Percentiles rank a stretch among this genome's conserved stretches.
phyloP scores from a whole-genome alignment of 2,888 invertebrate genomes.

The Pollenia labialis region DNA sequence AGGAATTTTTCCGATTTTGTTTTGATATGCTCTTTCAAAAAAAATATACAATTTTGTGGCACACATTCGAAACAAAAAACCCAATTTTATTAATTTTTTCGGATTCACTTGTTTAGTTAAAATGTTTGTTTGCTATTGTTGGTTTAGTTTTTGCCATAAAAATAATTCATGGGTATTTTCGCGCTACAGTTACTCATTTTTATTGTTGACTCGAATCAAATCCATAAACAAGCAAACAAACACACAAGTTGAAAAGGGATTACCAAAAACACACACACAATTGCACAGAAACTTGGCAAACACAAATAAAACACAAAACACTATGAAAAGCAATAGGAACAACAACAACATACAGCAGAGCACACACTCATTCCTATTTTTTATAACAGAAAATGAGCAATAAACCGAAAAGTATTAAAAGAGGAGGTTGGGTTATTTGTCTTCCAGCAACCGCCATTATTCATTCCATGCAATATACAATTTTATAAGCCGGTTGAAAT shows the following conservation, averaged over 20 bases:
- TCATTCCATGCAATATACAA: conserved; percentile 77
- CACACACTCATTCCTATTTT: conserved; percentile 1
- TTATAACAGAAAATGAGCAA: conserved; percentile 67
- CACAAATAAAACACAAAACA: conserved; percentile 47
- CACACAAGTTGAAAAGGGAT: conserved; percentile 67
- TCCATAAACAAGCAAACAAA: conserved; percentile 58
- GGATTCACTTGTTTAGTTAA: conserved; percentile 41
- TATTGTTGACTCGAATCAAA: conserved; percentile 50
- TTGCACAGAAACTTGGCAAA: conserved; percentile 2
- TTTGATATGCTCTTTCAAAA: conserved; percentile 37
- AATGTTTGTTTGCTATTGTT: conserved; percentile 4
- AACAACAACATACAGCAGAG: conserved; percentile 6
- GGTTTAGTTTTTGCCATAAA: conserved; percentile 31
- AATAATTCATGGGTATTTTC: conserved; percentile 64
- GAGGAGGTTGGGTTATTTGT: conserved; percentile 84
- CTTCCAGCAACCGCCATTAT: conserved; percentile 83
- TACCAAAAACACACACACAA: conserved; percentile 66
- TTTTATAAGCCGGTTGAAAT: conserved; percentile 59
- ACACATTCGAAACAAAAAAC: conserved; percentile 58
- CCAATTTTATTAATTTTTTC: conserved; percentile 21
- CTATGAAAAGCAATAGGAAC: conserved; percentile 50
- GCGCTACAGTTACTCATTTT: conserved; percentile 66
- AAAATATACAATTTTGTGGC: conserved; percentile 36
- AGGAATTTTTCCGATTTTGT: conserved; percentile 53
- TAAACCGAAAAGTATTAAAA: conserved; percentile 72